These are phyloP conservation scores for Pseudopleuronectes americanus DNA, from an alignment of 2,797 vertebrate species.

Conservation along the genomic window DNA sequence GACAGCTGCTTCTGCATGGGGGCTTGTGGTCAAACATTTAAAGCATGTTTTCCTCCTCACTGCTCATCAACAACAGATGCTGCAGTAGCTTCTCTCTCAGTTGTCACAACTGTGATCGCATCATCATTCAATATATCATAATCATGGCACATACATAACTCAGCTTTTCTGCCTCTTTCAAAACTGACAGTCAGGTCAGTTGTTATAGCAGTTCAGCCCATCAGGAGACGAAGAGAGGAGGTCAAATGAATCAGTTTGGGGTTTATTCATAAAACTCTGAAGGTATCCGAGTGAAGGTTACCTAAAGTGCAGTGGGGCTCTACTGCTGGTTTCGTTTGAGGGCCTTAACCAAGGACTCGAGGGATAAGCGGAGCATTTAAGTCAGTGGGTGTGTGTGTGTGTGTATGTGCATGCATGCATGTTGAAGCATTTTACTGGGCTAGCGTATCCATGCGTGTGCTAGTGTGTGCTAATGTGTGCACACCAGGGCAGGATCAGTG, in stretches of 20 bases:
- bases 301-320: conserved; percentile 72
- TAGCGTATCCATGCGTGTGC: conserved; percentile 7
- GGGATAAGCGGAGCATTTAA: conserved; percentile 59
- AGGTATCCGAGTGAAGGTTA: conserved; percentile 62
- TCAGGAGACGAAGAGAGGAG: conserved; percentile 27
- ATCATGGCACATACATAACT: neutral
- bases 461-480: conserved; percentile 24
- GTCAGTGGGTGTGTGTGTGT: conserved; percentile 25
- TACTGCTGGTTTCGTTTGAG: conserved; percentile 62
- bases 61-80: too few relatives aligned
- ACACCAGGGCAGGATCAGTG: conserved; percentile 65
- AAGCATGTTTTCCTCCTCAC: too few relatives aligned
- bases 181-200: conserved; percentile 20
- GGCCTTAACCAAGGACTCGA: conserved; percentile 65
- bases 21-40: too few relatives aligned
- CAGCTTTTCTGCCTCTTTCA: neutral
- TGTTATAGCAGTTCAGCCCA: conserved; percentile 18
- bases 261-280: conserved; percentile 48
- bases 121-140: conserved; percentile 7
- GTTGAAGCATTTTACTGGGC: conserved; percentile 37
- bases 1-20: neutral
- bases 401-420: conserved; percentile 34
- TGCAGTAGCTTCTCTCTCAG: too few relatives aligned
- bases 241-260: conserved; percentile 20
- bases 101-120: neutral